Evolutionary conservation across 2,797 vertebrate species (phyloP), one percentile per base, ranked within the genome.

Genomic region (Philypnodon macrostomus): DNA sequence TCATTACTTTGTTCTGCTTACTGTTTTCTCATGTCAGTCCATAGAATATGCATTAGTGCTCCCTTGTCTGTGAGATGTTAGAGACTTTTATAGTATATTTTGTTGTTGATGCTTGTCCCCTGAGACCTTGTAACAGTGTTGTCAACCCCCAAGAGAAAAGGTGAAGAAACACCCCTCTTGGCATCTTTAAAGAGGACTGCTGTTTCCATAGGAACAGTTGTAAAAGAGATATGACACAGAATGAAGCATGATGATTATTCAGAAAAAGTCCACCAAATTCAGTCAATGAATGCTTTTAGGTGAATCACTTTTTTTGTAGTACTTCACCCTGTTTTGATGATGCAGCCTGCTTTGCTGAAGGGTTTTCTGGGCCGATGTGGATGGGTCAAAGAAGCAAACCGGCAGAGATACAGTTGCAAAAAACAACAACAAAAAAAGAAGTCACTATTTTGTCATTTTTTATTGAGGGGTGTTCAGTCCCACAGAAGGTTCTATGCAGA

Each of bases 171-270:
- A 47, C 47, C 68, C 76, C 59, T 61, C 66, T 63, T 67, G 55
- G 58, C 72, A 75, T 72, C 80, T 83, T 75, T 58, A 80, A 81
- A 75, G 75, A 79, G 66, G 79, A 66, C 64, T 57, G 71, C 64
- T 58, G 87, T 91, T 89, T 82, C 89, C 87, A 89, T 90, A 84
- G 90, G 76, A 90, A 89, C 87, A 50, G 63, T 71, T 87, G 73
- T 85, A 71, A 85, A 84, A 81, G 78, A 88, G 67, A 79, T 55
- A 47, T 65, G 63, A 75, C 30, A 40, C 27, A 12, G 52, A 79
- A 83, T 70, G 47, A 58, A 45, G 65, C 70, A 63, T 77, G 83
- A 85, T 84, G 78, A 85, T 85, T 67, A 61, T 77, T 83, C 68
- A 63, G 67, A 54, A 80, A 84, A 56, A 71, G 65, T 62, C 70